phyloP scores from a whole-genome alignment of 2,113 vertebrate genomes.

The Origma solitaria region DNA sequence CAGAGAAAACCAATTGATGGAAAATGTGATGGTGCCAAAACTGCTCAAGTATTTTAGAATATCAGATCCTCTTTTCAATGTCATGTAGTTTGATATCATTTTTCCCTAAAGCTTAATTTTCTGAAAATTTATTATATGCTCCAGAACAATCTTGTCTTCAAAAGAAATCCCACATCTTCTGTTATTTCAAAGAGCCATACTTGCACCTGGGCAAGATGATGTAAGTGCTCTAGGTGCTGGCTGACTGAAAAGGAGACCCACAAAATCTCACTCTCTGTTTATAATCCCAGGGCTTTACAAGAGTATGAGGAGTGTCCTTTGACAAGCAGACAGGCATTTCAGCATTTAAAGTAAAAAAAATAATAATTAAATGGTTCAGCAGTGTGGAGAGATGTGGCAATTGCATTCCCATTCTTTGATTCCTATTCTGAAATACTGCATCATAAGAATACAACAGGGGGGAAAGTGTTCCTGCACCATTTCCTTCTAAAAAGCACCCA shows the following conservation, averaged over 20 bases:
- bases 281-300: not conserved
- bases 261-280: not conserved
- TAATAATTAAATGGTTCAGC: not conserved
- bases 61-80: constrained; percentile 16
- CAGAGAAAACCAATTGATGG: not conserved
- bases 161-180: constrained; percentile 44
- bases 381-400: accelerated
- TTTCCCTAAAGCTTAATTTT: constrained; percentile 47
- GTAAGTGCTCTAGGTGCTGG: not conserved
- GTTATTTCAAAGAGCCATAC: constrained; percentile 35
- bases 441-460: not conserved
- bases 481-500: not conserved
- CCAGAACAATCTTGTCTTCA: constrained; percentile 43
- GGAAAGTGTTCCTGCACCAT: not conserved
- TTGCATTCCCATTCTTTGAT: not conserved
- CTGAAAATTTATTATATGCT: constrained; percentile 39
- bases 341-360: not conserved
- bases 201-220: constrained; percentile 39
- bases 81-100: not conserved
- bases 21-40: constrained; percentile 30
- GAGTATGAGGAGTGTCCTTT: not conserved
- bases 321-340: not conserved
- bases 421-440: not conserved
- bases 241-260: constrained; percentile 5
- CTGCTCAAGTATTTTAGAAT: not conserved